These are phyloP conservation scores for Ischnura elegans DNA, from an alignment of 2,888 invertebrate genomes.

Conservation along the genomic window DNA sequence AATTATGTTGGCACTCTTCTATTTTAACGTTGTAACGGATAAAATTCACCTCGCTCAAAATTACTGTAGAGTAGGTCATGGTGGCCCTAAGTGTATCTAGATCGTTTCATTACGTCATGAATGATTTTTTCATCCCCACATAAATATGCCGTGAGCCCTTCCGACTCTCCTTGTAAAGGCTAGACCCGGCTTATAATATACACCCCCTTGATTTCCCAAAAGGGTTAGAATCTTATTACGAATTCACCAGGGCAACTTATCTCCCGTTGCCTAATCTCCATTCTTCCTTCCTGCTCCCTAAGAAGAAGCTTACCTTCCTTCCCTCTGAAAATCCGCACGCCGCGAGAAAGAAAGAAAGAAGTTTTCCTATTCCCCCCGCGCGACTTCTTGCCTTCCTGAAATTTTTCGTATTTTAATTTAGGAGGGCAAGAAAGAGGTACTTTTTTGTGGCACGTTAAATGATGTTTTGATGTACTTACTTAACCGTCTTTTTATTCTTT, in stretches of 20 bases:
- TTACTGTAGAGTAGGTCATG: no score
- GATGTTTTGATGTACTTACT: no score
- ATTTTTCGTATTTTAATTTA: not conserved
- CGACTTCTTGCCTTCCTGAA: not conserved
- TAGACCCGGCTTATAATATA: not conserved
- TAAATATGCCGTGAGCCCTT: not conserved
- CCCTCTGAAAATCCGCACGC: not conserved
- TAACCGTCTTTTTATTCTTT: no score
- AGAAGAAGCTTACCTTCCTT: not conserved
- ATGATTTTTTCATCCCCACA: not conserved
- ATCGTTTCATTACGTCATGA: not conserved
- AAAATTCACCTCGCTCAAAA: no score
- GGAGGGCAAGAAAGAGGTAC: not conserved
- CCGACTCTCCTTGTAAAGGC: not conserved
- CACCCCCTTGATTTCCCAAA: not conserved
- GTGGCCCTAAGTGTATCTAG: no score
- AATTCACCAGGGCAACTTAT: slow-evolving; percentile 13
- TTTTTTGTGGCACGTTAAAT: no score
- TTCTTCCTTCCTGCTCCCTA: not conserved
- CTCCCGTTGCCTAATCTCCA: not conserved
- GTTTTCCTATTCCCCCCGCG: not conserved
- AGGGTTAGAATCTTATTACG: not conserved
- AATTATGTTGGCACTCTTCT: no score
- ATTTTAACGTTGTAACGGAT: no score
- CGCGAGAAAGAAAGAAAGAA: not conserved